Conservation (phyloP, 2,797 vertebrate genomes). For the Gallinago nigripennis region DNA sequence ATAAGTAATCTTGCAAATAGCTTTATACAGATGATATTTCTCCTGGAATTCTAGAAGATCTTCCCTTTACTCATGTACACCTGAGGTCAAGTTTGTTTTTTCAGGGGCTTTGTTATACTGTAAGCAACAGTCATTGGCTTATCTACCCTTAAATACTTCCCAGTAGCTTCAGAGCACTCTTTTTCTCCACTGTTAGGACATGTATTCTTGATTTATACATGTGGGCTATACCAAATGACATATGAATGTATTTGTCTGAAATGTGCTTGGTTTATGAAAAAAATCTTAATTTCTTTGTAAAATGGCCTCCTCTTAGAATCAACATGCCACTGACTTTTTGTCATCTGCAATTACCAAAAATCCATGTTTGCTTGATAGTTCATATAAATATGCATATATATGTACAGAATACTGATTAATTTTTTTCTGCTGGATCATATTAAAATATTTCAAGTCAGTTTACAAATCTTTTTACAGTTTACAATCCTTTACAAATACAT, state of each 20-base stretch:
- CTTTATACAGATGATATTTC: not conserved
- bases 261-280: not conserved
- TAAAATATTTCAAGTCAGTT: not conserved
- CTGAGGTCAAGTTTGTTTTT: not conserved
- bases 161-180: not conserved
- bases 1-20: not conserved
- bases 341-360: not conserved
- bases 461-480: too few relatives aligned
- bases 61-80: not conserved
- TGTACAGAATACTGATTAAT: not conserved
- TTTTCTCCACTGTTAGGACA: not conserved
- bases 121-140: not conserved
- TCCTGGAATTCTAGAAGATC: not conserved
- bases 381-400: not conserved
- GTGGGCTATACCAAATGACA: not conserved
- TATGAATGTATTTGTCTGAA: not conserved
- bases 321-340: not conserved
- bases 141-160: not conserved
- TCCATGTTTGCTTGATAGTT: accelerated
- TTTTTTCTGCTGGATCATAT: not conserved
- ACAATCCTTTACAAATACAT: not conserved
- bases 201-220: not conserved
- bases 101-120: not conserved
- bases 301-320: not conserved
- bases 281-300: not conserved